Evolutionary conservation across 2,888 invertebrate species (phyloP), one percentile per base, ranked within the genome.

Genomic region (Calephelis perditalis): DNA sequence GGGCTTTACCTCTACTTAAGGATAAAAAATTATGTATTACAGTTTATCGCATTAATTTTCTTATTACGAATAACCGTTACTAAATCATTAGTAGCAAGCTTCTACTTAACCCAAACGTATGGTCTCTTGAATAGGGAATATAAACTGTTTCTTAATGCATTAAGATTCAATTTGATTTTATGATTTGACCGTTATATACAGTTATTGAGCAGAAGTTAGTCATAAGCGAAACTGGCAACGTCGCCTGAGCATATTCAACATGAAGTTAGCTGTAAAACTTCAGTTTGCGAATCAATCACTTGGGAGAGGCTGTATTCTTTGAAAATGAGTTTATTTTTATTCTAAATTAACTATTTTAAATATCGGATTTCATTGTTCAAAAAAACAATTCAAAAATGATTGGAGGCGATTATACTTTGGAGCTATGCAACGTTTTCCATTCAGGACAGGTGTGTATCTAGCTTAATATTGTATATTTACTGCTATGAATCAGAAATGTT

Each of bases 361-460:
- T 66, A 64, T 68, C 68, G 40, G 62, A 67, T 58, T 63, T 59
- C 65, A 67, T 68, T 40, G 61, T 59, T 57, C 15, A 59, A 58
- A 59, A 44, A 58, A 26, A 57, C 62, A 62, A 47, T 58, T 35
- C 47, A 43, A 93, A 86, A 74, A 96, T 95, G 95, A 94, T 95
- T 68, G 94, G 95, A 59, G 94, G 94, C 76, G 97, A 97, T 76
- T 97, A 96, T 83, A 94, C 96, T 58, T 91, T 98, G 77, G 97
- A 98, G 79, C 91, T 97, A 70, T 94, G 95, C 73, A 97, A 96
- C 83, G 96, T 98, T 62, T 97, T 95, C 75, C 96, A 97, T 81
- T 96, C 96, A 44, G 96, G 96, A 63, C 96, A 96, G 92, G 96
- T 96, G 81, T 90, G 91, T 81, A 35, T 37, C 26, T 37, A n/a